Evolutionary conservation across 2,888 invertebrate genomes (phyloP).

Genomic region (Cryptus armator): DNA sequence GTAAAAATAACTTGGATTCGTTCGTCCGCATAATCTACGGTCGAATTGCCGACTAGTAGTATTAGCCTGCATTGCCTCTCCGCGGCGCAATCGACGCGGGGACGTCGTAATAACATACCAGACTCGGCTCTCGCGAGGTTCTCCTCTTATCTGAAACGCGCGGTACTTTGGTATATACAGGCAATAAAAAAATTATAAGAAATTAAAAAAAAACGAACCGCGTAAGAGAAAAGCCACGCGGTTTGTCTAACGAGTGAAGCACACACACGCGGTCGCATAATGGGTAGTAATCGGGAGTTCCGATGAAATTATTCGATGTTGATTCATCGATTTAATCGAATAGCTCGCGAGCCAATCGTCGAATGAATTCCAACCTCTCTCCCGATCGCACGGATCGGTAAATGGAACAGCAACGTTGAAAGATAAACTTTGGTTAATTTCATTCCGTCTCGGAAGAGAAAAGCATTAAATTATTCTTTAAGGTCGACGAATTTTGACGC

Average conservation of each 20-base stretch:
- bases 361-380: slow-evolving; percentile 27
- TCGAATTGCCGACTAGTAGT: slow-evolving; percentile 36
- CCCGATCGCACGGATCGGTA: neutral
- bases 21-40: slow-evolving; percentile 36
- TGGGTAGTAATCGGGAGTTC: slow-evolving; percentile 2
- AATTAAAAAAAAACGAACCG: slow-evolving; percentile 4
- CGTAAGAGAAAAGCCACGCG: neutral
- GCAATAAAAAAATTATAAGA: slow-evolving; percentile 11
- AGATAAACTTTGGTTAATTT: neutral
- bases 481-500: neutral
- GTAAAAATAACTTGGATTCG: slow-evolving; percentile 58
- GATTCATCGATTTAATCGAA: slow-evolving; percentile 51
- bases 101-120: slow-evolving; percentile 56
- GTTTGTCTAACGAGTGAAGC: slow-evolving; percentile 12
- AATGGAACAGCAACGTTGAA: neutral
- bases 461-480: neutral
- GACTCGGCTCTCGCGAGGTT: slow-evolving; percentile 11
- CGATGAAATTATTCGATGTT: slow-evolving; percentile 51
- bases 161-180: slow-evolving; percentile 26
- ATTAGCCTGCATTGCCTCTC: slow-evolving; percentile 32
- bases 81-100: slow-evolving; percentile 21
- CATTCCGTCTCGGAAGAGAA: neutral
- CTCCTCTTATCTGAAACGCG: slow-evolving; percentile 53
- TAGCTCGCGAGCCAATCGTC: slow-evolving; percentile 7
- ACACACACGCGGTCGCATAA: neutral